A percentile compares a stretch with the other conserved stretches of the same genome.
Evolutionary conservation across 53 echinoderm and acorn worm genomes (phyloP).

Genomic region (Paelopatides confundens): DNA sequence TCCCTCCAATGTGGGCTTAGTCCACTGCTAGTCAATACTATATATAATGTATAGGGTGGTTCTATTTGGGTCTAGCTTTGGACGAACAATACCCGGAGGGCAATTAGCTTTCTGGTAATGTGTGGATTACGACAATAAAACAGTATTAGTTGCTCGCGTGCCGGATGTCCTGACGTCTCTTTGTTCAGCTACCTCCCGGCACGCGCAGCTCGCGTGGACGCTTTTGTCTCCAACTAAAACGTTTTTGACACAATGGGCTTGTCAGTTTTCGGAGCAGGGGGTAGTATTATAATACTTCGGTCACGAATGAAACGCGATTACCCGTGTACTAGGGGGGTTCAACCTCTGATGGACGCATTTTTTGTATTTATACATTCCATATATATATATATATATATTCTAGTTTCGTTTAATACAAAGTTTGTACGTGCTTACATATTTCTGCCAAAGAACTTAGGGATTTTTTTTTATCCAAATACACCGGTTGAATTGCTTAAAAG

Average conservation of each 20-base stretch:
- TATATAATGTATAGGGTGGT: too few relatives aligned
- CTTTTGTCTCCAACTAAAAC: conserved; percentile 21
- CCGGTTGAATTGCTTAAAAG: too few relatives aligned
- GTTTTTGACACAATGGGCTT: conserved; percentile 29
- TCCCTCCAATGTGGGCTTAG: not conserved
- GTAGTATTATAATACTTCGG: not conserved
- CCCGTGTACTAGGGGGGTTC: conserved; percentile 2
- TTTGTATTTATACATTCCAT: not conserved
- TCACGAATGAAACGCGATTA: conserved; percentile 38
- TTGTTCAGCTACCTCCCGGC: conserved; percentile 8
- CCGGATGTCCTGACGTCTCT: not conserved
- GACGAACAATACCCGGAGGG: conserved; percentile 19
- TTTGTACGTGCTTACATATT: not conserved
- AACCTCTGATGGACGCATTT: not conserved
- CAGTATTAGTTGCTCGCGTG: conserved; percentile 8
- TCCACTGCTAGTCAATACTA: not conserved
- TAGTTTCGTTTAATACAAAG: not conserved
- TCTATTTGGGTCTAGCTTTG: not conserved
- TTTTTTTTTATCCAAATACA: not conserved
- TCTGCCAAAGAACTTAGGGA: not conserved
- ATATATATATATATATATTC: not conserved
- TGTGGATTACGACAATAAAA: conserved; percentile 25
- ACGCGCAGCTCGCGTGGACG: not conserved
- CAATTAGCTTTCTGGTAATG: conserved; percentile 33
- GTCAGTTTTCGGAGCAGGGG: conserved; percentile 33